phyloP scores from a whole-genome alignment of 2,888 invertebrate genomes.

The Osmoderma eremita region DNA sequence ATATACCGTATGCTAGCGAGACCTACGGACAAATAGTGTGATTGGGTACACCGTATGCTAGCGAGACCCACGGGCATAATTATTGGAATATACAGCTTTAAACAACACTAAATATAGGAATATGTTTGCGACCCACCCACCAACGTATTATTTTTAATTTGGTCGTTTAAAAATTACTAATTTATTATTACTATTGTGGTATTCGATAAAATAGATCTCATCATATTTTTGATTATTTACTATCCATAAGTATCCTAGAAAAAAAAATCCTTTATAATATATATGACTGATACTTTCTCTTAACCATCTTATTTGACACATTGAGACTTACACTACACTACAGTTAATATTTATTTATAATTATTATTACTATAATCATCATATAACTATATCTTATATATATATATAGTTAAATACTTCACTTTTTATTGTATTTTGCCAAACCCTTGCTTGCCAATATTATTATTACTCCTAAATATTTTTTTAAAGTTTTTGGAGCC shows the following conservation, averaged over 20 bases:
- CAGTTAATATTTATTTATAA: constrained; percentile 11
- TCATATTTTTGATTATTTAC: not conserved
- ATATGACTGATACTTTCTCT: constrained; percentile 11
- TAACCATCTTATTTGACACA: not conserved
- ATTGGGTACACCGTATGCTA: too few species aligned
- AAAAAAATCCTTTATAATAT: too few species aligned
- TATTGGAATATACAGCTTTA: too few species aligned
- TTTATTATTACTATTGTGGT: constrained; percentile 13
- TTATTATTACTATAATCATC: constrained; percentile 7
- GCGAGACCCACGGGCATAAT: too few species aligned
- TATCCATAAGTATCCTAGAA: too few species aligned
- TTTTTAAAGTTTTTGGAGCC: constrained; percentile 46
- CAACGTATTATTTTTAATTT: constrained; percentile 26
- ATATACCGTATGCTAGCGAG: too few species aligned
- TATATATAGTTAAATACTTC: too few species aligned
- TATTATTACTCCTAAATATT: not conserved
- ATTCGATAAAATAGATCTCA: constrained; percentile 29
- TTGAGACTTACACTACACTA: too few species aligned
- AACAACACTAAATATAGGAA: too few species aligned
- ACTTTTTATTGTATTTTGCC: constrained; percentile 2
- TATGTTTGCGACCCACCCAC: too few species aligned
- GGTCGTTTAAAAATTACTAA: constrained; percentile 7
- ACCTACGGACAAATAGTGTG: too few species aligned
- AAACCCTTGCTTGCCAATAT: constrained; percentile 25
- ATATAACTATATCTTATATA: not conserved